Conservation (phyloP, 2,113 vertebrate genomes). For the Rhynchopsitta pachyrhyncha region DNA sequence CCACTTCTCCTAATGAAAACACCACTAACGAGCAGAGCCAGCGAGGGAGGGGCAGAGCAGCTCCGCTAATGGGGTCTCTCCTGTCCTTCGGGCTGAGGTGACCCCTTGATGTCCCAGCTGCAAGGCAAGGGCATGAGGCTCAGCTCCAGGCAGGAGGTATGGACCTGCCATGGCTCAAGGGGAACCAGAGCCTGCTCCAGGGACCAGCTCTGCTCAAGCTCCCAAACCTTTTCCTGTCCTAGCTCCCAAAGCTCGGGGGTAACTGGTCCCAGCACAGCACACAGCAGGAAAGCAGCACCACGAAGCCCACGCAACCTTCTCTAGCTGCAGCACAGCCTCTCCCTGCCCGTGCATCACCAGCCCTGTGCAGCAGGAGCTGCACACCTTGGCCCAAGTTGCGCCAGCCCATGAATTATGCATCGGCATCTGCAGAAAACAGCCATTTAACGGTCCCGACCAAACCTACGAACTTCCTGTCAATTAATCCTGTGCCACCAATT, state of each 20-base stretch:
- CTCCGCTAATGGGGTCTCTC: not conserved
- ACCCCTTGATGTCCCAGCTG: not conserved
- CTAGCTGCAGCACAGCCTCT: not conserved
- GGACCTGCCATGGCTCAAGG: rapidly evolving
- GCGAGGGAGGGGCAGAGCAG: not conserved
- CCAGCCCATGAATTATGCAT: not conserved
- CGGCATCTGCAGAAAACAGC: not conserved
- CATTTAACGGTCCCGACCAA: not conserved
- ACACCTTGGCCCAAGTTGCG: not conserved
- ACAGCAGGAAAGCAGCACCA: not conserved
- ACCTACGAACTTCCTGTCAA: not conserved
- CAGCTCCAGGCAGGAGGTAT: not conserved
- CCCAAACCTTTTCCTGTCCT: not conserved
- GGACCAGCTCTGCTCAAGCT: not conserved
- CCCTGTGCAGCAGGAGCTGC: not conserved
- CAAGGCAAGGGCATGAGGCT: not conserved
- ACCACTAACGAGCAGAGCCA: conserved; percentile 46
- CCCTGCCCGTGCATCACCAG: rapidly evolving
- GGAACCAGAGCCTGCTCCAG: not conserved
- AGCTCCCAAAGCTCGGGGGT: not conserved
- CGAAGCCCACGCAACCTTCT: rapidly evolving
- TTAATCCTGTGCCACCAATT: not conserved
- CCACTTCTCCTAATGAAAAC: conserved; percentile 72
- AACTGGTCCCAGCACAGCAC: not conserved
- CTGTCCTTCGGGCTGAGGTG: rapidly evolving